Evolutionary conservation across 2,797 vertebrate species (phyloP), one percentile per base, ranked within the genome.

Genomic region (Zenarchopterus dispar): DNA sequence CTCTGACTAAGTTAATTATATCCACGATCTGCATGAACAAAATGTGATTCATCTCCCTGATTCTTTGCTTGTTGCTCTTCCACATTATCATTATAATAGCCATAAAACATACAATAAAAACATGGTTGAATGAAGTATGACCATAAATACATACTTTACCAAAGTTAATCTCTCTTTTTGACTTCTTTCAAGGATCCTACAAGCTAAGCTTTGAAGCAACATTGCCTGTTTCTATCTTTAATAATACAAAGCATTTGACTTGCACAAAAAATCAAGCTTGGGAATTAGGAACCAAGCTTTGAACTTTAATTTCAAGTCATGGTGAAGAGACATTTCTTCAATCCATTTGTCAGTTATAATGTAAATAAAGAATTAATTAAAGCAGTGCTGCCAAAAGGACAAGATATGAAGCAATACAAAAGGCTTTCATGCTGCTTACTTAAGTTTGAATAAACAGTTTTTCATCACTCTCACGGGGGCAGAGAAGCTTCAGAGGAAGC

Each of bases 1-100:
- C 73, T 61, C 53, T 69, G 55, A 70, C 67, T 58, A 60, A 79
- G 73, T 72, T 70, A 85, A 81, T 85, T 81, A 84, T 53, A 66
- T 61, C 56, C 73, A 36, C 61, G 62, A 56, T 76, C 50, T 54
- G 60, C 73, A 69, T 61, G 66, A 61, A 71, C 41, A 42, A 63
- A 79, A 70, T 78, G 59, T 77, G 75, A 82, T 84, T 80, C 58
- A 84, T 81, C 69, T 61, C 23, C 56, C 59, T 46, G 39, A 53
- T 58, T 62, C 64, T 31, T 46, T 69, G 62, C 60, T 77, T 56
- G 58, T 59, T 41, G 66, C 51, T 62, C 43, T 48, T 62, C 41
- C 62, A 69, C 49, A 59, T 76, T 63, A 67, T 73, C 69, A 68
- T 61, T 66, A 54, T 50, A 74, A 62, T 41, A 61, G 72, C 55